A percentile compares a stretch with the other conserved stretches of the same genome.
Conservation (phyloP, 2,797 vertebrate genomes). For the Sphaeramia orbicularis region DNA sequence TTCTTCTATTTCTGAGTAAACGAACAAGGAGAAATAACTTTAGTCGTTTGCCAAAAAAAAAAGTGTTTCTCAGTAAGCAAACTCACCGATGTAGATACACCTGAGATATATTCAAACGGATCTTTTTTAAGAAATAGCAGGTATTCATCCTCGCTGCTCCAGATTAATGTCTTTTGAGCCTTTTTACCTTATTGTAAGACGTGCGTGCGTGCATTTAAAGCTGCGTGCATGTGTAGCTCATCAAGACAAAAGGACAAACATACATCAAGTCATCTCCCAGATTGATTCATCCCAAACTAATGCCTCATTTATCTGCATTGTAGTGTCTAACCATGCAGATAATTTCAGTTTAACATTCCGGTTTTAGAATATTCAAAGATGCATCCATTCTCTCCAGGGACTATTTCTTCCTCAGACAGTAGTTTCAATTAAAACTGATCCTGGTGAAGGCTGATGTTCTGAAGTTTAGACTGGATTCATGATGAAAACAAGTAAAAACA, state of each 20-base stretch:
- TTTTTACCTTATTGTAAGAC: too few relatives aligned
- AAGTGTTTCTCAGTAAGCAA: slow-evolving; percentile 24
- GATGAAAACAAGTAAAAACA: too few relatives aligned
- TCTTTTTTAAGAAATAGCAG: not conserved
- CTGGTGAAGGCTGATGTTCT: too few relatives aligned
- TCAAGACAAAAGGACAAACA: not conserved
- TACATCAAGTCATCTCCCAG: not conserved
- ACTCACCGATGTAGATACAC: slow-evolving; percentile 2
- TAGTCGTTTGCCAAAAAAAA: slow-evolving; percentile 15
- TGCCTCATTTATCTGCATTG: slow-evolving; percentile 21
- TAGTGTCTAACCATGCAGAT: slow-evolving; percentile 13
- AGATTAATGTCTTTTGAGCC: too few relatives aligned
- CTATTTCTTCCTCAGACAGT: not conserved
- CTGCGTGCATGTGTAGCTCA: too few relatives aligned
- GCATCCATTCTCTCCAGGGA: slow-evolving; percentile 4
- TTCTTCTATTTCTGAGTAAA: slow-evolving; percentile 58
- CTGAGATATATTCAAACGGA: not conserved
- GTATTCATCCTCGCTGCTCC: not conserved
- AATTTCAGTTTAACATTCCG: slow-evolving; percentile 23
- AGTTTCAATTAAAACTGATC: not conserved
- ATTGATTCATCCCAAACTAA: slow-evolving; percentile 9
- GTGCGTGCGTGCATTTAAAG: too few relatives aligned
- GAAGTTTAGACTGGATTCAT: too few relatives aligned
- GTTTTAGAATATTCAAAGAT: slow-evolving; percentile 7
- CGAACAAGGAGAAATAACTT: slow-evolving; percentile 11